Conservation (phyloP, 2,113 vertebrate species). For the Cottus gobio region DNA sequence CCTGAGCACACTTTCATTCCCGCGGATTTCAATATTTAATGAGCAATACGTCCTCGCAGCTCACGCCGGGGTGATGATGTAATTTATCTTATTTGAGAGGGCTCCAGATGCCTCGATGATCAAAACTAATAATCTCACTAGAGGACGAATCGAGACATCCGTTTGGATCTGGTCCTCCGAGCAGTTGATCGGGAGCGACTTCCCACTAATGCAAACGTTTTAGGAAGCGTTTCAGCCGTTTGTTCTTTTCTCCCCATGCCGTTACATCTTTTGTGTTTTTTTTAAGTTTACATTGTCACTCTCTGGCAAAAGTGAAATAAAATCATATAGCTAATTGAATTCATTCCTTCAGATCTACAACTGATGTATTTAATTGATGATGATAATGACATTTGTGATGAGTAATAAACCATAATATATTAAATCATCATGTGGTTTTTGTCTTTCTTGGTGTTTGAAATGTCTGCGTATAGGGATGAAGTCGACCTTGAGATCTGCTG, state of each 20-base stretch:
- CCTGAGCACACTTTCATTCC: conserved; percentile 22
- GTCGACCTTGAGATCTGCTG: background rate
- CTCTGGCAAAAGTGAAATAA: conserved; percentile 72
- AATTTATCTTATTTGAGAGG: conserved; percentile 13
- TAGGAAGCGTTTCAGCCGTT: conserved; percentile 24
- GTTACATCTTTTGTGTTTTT: conserved; percentile 68
- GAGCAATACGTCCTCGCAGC: conserved; percentile 56
- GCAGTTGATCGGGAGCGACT: conserved; percentile 37
- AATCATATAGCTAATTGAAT: conserved; percentile 78
- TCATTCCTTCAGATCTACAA: conserved; percentile 82
- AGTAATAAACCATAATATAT: conserved; percentile 88
- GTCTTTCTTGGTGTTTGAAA: conserved; percentile 2
- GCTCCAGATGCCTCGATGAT: conserved; percentile 23
- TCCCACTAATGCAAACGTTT: conserved; percentile 47
- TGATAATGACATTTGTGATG: conserved; percentile 82
- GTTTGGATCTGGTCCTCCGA: conserved; percentile 18
- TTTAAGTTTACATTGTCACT: conserved; percentile 80
- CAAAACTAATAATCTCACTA: conserved; percentile 18
- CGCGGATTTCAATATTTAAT: background rate
- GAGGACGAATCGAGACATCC: conserved; percentile 2
- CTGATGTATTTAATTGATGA: conserved; percentile 84
- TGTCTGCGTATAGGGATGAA: background rate
- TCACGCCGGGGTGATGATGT: conserved; percentile 2
- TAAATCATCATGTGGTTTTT: conserved; percentile 53
- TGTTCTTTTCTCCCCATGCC: conserved; percentile 8